Evolutionary conservation across 2,797 vertebrate species (phyloP), one percentile per base, ranked within the genome.

Genomic region (Tokudaia tokunoshimensis): DNA sequence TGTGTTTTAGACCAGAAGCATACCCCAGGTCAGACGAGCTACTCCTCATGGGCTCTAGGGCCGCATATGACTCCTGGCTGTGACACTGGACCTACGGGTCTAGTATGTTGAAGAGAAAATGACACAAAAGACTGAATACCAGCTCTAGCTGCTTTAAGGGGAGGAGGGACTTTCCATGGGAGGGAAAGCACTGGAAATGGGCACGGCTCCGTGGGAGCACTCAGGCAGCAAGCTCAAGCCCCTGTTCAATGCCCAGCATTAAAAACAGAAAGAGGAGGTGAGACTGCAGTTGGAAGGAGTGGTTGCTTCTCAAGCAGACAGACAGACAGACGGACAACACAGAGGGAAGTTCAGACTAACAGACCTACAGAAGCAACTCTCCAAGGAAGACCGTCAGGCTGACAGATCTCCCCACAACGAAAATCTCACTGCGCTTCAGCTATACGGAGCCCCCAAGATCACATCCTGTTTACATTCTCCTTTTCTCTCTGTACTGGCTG

Each of bases 71-170:
- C 74, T 41, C 29, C 41, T 9, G 19, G 24, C 59, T 67, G 14
- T n/a, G 7, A 26, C 44, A 61, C 11, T 1, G 3, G 61, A 44
- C 13, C 6, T 29, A n/a, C 14, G n/a, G 24, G 1, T 81, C 20
- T 41, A 10, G 0, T 31, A 34, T 22, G 59, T 52, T 41, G 67
- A 90, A 52, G 24, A 90, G 41, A 78, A 17, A 72, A 86, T 29
- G 52, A 41, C 7, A 4, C 44, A 41, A 74, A 34, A 31, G 41
- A 52, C 61, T 74, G 24, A 4, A 15, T 47, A 34, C 31, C 83
- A 81, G 44, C 12, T 86, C 34, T 26, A 75, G 41, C n/a, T 82
- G 61, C 31, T 63, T 92, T 91, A 79, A 31, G 65, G 24, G 94
- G 19, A 92, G 47, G 70, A 92, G 61, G 78, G 6, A 31, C 55